Evolutionary conservation across 2,888 invertebrate genomes (phyloP).

Genomic region (Subacronicta megacephala): DNA sequence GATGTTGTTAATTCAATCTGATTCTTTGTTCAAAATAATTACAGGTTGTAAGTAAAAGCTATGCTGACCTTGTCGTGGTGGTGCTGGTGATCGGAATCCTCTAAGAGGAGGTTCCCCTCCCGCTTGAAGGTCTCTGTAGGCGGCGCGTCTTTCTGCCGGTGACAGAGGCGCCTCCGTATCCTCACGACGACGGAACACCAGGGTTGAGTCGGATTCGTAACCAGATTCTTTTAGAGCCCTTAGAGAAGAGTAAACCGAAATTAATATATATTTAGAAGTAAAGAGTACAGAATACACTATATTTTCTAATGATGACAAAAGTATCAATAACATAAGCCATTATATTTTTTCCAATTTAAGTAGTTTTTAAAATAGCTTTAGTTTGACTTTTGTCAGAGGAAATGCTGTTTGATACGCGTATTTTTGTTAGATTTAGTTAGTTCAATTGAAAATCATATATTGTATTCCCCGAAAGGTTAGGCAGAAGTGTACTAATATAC

Average conservation of each 20-base stretch:
- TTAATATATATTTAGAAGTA: too few relatives aligned
- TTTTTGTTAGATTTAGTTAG: too few relatives aligned
- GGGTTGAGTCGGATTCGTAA: conserved; percentile 97
- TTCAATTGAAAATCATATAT: too few relatives aligned
- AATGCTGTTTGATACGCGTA: too few relatives aligned
- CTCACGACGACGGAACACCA: conserved; percentile 95
- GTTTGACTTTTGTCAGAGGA: too few relatives aligned
- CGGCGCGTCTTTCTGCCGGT: conserved; percentile 95
- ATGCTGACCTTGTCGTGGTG: conserved; percentile 85
- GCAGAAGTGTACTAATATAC: too few relatives aligned
- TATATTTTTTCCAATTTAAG: too few relatives aligned
- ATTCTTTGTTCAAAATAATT: background rate
- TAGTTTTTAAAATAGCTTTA: too few relatives aligned
- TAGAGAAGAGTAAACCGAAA: conserved; percentile 14
- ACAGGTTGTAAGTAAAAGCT: background rate
- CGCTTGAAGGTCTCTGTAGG: conserved; percentile 96
- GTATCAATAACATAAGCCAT: too few relatives aligned
- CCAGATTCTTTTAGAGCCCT: conserved; percentile 97
- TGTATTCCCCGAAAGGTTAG: too few relatives aligned
- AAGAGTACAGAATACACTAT: too few relatives aligned
- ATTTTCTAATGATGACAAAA: too few relatives aligned
- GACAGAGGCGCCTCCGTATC: conserved; percentile 91
- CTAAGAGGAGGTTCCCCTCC: conserved; percentile 98
- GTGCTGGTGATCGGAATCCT: conserved; percentile 97
- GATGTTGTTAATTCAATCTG: background rate